Conservation (phyloP, 2,113 vertebrate genomes). For the Enhydra lutris region DNA sequence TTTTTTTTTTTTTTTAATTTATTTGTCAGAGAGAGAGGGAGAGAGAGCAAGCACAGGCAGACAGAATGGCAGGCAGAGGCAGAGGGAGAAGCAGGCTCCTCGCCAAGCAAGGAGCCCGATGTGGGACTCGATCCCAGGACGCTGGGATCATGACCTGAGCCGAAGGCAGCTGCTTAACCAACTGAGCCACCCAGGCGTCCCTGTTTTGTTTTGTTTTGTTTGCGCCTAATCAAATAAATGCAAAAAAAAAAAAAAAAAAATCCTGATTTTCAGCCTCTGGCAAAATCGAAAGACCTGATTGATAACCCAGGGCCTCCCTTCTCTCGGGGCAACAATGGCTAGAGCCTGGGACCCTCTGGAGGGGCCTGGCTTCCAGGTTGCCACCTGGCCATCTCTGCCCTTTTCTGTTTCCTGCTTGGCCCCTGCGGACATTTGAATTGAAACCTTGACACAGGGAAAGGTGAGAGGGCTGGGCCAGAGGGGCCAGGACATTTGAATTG, state of each 20-base stretch:
- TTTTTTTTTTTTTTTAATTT: no score
- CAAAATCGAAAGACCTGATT: neutral
- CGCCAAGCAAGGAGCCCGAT: no score
- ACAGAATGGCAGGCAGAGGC: no score
- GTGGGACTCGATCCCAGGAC: no score
- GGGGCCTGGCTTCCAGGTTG: neutral
- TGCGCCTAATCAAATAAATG: neutral
- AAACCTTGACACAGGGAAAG: neutral
- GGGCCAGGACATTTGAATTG: neutral
- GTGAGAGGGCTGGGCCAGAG: neutral
- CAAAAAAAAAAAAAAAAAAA: neutral
- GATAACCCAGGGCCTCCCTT: neutral
- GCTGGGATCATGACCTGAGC: no score
- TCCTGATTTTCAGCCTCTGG: neutral
- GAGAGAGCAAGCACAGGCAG: no score
- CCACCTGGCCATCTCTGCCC: neutral
- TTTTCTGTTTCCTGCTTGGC: neutral
- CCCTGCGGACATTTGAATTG: neutral
- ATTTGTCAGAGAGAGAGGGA: no score
- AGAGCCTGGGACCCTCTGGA: neutral
- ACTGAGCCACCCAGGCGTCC: no score
- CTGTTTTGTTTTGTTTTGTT: conserved; percentile 17
- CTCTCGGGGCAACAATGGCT: neutral
- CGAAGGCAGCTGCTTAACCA: no score
- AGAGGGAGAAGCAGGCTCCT: no score